Evolutionary conservation across 92 coral and sea anemone genomes (phyloP).

Genomic region (Palythoa grandiflora): DNA sequence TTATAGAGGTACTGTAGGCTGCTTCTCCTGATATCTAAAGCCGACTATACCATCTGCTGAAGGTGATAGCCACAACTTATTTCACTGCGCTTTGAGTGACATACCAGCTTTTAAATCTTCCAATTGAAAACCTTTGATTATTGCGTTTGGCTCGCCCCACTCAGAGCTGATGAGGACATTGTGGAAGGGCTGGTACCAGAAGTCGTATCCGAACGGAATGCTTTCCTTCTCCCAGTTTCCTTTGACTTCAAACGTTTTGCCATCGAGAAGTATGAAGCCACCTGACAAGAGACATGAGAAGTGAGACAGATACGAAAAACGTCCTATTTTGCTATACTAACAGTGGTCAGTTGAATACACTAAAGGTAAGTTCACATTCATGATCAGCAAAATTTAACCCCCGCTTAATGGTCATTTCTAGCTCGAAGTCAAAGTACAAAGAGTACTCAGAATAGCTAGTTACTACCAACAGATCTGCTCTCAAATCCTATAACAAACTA

Average conservation of each 20-base stretch:
- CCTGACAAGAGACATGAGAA: conserved; percentile 55
- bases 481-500: no score
- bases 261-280: conserved; percentile 92
- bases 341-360: background rate
- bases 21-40: no score
- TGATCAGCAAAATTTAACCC: no score
- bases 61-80: no score
- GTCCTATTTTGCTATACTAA: background rate
- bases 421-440: no score
- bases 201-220: conserved; percentile 89
- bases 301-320: background rate
- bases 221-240: conserved; percentile 92
- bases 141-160: conserved; percentile 92
- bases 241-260: conserved; percentile 91
- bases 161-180: conserved; percentile 96
- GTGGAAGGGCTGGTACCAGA: conserved; percentile 98
- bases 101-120: conserved; percentile 88
- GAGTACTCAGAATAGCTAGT: no score
- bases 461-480: no score
- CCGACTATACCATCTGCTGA: no score
- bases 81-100: background rate
- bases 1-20: no score
- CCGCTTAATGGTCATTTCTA: no score
- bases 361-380: no score
- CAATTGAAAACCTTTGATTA: conserved; percentile 77